Evolutionary conservation across 2,797 vertebrate species (phyloP).

Genomic region (Labroides dimidiatus): DNA sequence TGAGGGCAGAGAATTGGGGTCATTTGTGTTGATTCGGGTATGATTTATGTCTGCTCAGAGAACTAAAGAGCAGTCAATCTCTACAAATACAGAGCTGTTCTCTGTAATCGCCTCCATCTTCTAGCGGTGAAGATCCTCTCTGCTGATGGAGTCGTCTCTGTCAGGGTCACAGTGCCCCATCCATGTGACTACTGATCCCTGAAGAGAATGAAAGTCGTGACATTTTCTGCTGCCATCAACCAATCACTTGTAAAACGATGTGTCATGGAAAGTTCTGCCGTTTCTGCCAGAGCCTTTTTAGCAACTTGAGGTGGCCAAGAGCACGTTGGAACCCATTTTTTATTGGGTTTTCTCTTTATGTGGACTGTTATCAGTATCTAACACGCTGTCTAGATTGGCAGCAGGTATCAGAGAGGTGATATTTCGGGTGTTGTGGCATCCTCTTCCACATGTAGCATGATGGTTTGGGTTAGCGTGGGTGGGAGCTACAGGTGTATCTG

Average conservation of each 20-base stretch:
- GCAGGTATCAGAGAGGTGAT: conserved; percentile 31
- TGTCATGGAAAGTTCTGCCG: conserved; percentile 66
- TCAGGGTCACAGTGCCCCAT: conserved; percentile 59
- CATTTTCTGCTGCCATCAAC: conserved; percentile 74
- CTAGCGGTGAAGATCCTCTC: conserved; percentile 45
- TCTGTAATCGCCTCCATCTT: conserved; percentile 39
- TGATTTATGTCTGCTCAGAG: conserved; percentile 38
- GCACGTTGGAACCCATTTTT: conserved; percentile 20
- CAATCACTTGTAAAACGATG: conserved; percentile 62
- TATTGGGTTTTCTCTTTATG: conserved; percentile 32
- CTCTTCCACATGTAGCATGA: conserved; percentile 29
- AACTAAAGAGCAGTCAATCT: conserved; percentile 26
- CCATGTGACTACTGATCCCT: conserved; percentile 68
- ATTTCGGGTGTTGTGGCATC: conserved; percentile 48
- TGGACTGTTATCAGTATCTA: conserved; percentile 49
- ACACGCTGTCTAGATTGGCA: conserved; percentile 49
- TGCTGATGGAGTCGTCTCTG: conserved; percentile 60
- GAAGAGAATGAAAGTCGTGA: conserved; percentile 71
- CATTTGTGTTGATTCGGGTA: conserved; percentile 28
- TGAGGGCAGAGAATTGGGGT: conserved; percentile 17
- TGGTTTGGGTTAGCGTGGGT: conserved; percentile 34
- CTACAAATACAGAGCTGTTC: conserved; percentile 14
- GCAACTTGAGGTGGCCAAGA: conserved; percentile 33
- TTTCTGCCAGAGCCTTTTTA: conserved; percentile 51
- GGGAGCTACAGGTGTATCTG: conserved; percentile 65